Percentiles rank a stretch among this genome's conserved stretches.
phyloP scores from a whole-genome alignment of 2,113 vertebrate species.

The Loxodonta africana region DNA sequence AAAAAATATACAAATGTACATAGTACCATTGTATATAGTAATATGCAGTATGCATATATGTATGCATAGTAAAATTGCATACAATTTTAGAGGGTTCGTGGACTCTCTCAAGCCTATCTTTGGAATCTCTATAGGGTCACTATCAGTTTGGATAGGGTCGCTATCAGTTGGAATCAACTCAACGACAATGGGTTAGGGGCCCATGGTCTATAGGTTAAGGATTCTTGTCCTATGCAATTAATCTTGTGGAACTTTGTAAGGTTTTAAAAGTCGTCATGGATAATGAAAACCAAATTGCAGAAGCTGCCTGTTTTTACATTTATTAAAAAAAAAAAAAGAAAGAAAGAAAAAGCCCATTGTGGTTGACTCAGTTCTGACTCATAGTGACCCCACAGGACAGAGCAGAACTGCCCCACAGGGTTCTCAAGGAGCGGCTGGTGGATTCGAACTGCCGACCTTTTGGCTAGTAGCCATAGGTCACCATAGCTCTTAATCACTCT shows the following conservation, averaged over 20 bases:
- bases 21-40: neutral
- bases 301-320: neutral
- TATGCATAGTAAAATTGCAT: neutral
- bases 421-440: no score
- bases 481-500: no score
- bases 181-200: neutral
- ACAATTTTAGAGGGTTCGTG: neutral
- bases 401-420: no score
- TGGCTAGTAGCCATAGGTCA: no score
- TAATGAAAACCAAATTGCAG: conserved; percentile 39
- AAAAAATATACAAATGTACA: neutral
- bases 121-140: neutral
- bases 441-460: no score
- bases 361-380: no score
- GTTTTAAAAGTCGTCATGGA: neutral
- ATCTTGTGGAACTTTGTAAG: neutral
- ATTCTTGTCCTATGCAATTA: neutral
- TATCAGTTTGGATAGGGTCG: no score
- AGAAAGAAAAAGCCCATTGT: no score
- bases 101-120: neutral
- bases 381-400: no score
- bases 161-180: no score
- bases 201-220: neutral
- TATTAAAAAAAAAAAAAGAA: neutral
- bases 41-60: no score